phyloP scores from a whole-genome alignment of 2,888 invertebrate genomes.

The Tipula helvola region DNA sequence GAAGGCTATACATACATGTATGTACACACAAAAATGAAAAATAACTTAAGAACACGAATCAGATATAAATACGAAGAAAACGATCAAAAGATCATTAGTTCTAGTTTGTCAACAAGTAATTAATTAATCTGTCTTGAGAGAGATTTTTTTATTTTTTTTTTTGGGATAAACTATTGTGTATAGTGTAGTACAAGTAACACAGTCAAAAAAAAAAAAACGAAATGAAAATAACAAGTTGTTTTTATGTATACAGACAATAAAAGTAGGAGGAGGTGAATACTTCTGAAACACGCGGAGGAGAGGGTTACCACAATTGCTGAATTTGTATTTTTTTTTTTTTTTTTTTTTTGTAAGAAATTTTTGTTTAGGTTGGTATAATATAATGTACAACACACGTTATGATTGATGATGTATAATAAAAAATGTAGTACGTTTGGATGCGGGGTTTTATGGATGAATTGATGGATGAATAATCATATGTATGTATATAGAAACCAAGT shows the following conservation, averaged over 20 bases:
- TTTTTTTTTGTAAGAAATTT: neutral
- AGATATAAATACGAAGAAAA: neutral
- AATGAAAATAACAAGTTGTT: neutral
- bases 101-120: slow-evolving; percentile 18
- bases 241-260: neutral
- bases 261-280: neutral
- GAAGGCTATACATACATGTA: neutral
- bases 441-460: slow-evolving; percentile 6
- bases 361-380: neutral
- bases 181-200: neutral
- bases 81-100: slow-evolving; percentile 15
- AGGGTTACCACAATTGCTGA: neutral
- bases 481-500: neutral
- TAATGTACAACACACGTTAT: neutral
- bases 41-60: neutral
- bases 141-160: neutral
- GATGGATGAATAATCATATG: neutral
- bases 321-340: neutral
- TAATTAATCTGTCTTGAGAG: slow-evolving; percentile 14
- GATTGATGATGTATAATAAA: slow-evolving; percentile 6
- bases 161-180: neutral
- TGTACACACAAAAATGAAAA: neutral
- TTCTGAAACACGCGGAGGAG: slow-evolving; percentile 4
- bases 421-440: neutral
- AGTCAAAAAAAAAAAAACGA: neutral